phyloP scores from a whole-genome alignment of 2,888 invertebrate genomes.

The Thymelicus sylvestris region DNA sequence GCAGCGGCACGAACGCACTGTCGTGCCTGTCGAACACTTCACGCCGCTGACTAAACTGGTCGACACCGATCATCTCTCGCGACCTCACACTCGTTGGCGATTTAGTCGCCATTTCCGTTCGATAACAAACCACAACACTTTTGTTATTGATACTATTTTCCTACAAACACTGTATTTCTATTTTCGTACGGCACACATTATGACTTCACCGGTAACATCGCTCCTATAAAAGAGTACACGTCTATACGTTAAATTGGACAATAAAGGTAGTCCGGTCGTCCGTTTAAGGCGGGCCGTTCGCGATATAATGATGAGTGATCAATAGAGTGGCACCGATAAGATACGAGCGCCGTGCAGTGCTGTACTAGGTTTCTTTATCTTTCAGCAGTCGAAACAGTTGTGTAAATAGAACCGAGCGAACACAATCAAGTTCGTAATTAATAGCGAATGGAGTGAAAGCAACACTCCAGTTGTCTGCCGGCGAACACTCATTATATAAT shows the following conservation, averaged over 20 bases:
- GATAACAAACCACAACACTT: constrained; percentile 82
- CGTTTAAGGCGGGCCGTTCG: constrained; percentile 78
- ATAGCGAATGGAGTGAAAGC: constrained; percentile 80
- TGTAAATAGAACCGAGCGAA: constrained; percentile 78
- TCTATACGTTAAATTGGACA: constrained; percentile 76
- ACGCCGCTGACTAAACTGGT: constrained; percentile 81
- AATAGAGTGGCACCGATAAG: constrained; percentile 80
- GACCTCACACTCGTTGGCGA: constrained; percentile 79
- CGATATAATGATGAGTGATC: constrained; percentile 80
- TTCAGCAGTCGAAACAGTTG: constrained; percentile 79
- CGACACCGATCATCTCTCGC: constrained; percentile 79
- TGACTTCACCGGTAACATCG: constrained; percentile 82
- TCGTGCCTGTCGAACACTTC: constrained; percentile 81
- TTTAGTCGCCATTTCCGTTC: constrained; percentile 80
- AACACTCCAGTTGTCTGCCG: constrained; percentile 64
- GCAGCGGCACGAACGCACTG: constrained; percentile 76
- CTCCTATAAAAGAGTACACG: constrained; percentile 71
- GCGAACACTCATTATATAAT: constrained; percentile 74
- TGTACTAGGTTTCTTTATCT: constrained; percentile 80
- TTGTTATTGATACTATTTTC: constrained; percentile 82
- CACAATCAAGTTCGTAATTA: constrained; percentile 78
- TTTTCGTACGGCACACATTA: constrained; percentile 80
- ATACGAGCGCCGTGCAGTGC: constrained; percentile 71
- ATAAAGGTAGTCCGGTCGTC: constrained; percentile 79
- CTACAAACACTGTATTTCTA: constrained; percentile 80